Base-by-base conservation (phyloP, 1,140 invertebrate genomes). In the Macrostomum lignano region DNA sequence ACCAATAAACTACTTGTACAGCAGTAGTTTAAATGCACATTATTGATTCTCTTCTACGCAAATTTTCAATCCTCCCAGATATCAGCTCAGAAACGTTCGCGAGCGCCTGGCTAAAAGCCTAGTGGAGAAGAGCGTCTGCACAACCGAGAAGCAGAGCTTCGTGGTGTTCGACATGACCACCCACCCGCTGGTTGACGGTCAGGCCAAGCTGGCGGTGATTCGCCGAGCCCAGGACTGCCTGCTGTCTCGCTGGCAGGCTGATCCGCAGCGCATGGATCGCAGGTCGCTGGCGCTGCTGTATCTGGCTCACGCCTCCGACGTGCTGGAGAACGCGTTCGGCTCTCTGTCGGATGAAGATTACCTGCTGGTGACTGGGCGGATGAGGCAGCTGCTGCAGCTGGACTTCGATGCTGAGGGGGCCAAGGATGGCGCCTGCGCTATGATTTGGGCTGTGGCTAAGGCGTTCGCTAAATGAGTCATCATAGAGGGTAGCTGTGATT, bases 161-260 rank as follows among this genome's bases (percentile, higher is more conserved):
- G 63, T 98, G 41, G 62, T 98, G 13, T 98, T 98, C 62, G 91
- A 98, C 64, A 98, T 98, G 86, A 98, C 91, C 17, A 98, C 88
- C 42, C 91, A 98, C 68, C 91, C 91, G 22, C 65, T 98, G 24
- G 82, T 76, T 33, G 84, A 98, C 58, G 76, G 76, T 61, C 66
- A 72, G 40, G 71, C 79, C n/a, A 98, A 98, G 65, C 74, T 73
- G 43, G 72, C 82, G 44, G 67, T 98, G 40, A 79, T 98, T 23
- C 93, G 93, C 66, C 88, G 49, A 41, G 58, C 96, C 17, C 91
- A 98, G 65, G 88, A 98, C 60, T 72, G 82, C 31, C 82, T 94
- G 15, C 58, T 98, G 35, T 68, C 69, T 36, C 77, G 79, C 49
- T 98, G 88, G 73, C 77, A 88, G 10, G 94, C 91, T 40, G 84